Evolutionary conservation across 2,888 invertebrate genomes (phyloP), one percentile per base, ranked within the genome.

Genomic region (Sphaerophoria rueppellii): DNA sequence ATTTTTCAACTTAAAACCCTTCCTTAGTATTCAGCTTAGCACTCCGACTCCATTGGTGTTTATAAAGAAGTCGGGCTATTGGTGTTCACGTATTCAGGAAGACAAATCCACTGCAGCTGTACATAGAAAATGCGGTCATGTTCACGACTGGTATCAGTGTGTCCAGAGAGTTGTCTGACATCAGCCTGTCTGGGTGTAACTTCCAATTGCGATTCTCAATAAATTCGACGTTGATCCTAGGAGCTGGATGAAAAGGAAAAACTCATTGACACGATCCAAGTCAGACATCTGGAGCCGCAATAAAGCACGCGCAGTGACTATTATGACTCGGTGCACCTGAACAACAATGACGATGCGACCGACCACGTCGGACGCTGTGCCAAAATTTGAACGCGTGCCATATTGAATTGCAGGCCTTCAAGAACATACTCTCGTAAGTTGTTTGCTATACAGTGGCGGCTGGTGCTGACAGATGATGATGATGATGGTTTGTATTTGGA

Each of bases 81-180:
- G 16, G 55, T 70, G 57, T 70, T 57, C 70, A 57, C 70, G 54
- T 43, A 55, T 72, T 61, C 74, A 37, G 77, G 77, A 77, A 73
- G 61, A 82, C 69, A 14, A 77, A 32, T 57, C 37, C 65, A 43
- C n/a, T n/a, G n/a, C 69, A 78, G 78, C 72, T 80, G 77, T 63
- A 48, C n/a, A n/a, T 63, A 34, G 24, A 24, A 63, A 63, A 63
- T 63, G 50, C 12, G 63, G 40, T 70, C 73, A 46, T 70, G 50
- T 74, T 72, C 60, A 65, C 46, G 60, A 16, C 48, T 48, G 67
- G 77, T 69, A 54, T 54, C 52, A 69, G 67, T 67, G 40, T 67
- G 81, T 82, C 67, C 77, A 77, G 82, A 76, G 82, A 77, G 77
- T 82, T 75, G 82, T 73, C 73, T 73, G 61, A 80, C 74, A 74